These are phyloP conservation scores for Drosophila orosa DNA, from an alignment of 1,140 invertebrate genomes.

Conservation along the genomic window DNA sequence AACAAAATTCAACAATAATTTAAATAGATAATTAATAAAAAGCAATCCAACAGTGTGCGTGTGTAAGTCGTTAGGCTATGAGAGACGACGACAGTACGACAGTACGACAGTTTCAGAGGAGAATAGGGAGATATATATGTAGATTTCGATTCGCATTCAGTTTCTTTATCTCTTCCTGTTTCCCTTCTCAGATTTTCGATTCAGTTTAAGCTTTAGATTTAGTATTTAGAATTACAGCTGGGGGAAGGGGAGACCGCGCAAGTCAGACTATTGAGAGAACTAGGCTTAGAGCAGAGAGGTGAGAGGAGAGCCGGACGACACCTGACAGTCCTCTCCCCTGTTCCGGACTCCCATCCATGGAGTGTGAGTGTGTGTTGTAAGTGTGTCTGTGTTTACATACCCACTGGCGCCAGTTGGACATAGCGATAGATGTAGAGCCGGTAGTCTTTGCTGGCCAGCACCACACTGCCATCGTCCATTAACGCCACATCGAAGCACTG, in stretches of 20 bases:
- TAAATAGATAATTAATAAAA: slow-evolving; percentile 79
- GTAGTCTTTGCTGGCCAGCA: slow-evolving; percentile 99
- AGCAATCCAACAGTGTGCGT: slow-evolving; percentile 59
- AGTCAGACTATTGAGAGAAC: slow-evolving; percentile 69
- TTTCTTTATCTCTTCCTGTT: slow-evolving; percentile 3
- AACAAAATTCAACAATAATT: slow-evolving; percentile 83
- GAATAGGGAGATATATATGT: slow-evolving; percentile 10
- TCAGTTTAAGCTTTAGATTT: slow-evolving; percentile 23
- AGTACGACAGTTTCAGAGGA: slow-evolving; percentile 27
- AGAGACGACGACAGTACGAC: slow-evolving; percentile 43
- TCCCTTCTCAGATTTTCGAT: slow-evolving; percentile 20
- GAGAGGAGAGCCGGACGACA: slow-evolving; percentile 30
- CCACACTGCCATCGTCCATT: slow-evolving; percentile 99
- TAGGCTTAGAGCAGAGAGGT: slow-evolving; percentile 55
- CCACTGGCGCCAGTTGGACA: slow-evolving; percentile 94
- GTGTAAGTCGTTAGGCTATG: slow-evolving; percentile 51
- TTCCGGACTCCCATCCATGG: slow-evolving; percentile 43
- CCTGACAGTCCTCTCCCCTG: slow-evolving; percentile 11
- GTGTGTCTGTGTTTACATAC: slow-evolving; percentile 87
- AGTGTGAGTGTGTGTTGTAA: slow-evolving; percentile 24
- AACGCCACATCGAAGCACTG: slow-evolving; percentile 99
- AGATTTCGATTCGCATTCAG: slow-evolving; percentile 16
- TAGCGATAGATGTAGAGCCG: slow-evolving; percentile 99
- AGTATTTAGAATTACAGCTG: slow-evolving; percentile 31
- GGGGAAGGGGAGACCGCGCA: slow-evolving; percentile 65